Evolutionary conservation across 2,113 vertebrate species (phyloP).

Genomic region (Menidia beryllina): DNA sequence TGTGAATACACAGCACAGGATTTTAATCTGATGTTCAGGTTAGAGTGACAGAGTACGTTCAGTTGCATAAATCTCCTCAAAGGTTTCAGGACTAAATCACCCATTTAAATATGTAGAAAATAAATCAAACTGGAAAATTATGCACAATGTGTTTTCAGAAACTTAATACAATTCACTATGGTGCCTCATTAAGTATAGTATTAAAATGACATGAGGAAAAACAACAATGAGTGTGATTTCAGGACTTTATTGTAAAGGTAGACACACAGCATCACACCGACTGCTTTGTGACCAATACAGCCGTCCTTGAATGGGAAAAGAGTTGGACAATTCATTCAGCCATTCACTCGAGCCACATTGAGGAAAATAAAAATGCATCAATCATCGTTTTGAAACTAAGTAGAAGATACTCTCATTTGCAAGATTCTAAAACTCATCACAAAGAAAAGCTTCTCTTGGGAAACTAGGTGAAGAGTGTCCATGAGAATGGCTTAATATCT

Average conservation of each 20-base stretch:
- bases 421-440: constrained; percentile 41
- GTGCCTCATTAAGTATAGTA: background rate
- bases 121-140: too few relatives aligned
- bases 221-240: constrained; percentile 32
- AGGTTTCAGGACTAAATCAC: background rate
- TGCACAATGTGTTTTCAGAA: too few relatives aligned
- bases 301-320: constrained; percentile 45
- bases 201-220: background rate
- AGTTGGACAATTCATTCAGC: constrained; percentile 31
- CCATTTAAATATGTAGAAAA: background rate
- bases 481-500: constrained; percentile 8
- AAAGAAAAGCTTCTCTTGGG: constrained; percentile 43
- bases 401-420: constrained; percentile 35
- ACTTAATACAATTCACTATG: background rate
- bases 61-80: too few relatives aligned
- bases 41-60: too few relatives aligned
- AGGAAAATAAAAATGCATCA: constrained; percentile 43
- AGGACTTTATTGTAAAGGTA: constrained; percentile 80
- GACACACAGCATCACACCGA: constrained; percentile 59
- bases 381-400: constrained; percentile 35
- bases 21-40: background rate
- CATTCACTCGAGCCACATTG: constrained; percentile 37
- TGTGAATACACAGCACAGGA: background rate
- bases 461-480: constrained; percentile 37
- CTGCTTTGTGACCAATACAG: constrained; percentile 51